Evolutionary conservation across 1,140 invertebrate genomes (phyloP), one percentile per base, ranked within the genome.

Genomic region (Panagrolaimus sp.): DNA sequence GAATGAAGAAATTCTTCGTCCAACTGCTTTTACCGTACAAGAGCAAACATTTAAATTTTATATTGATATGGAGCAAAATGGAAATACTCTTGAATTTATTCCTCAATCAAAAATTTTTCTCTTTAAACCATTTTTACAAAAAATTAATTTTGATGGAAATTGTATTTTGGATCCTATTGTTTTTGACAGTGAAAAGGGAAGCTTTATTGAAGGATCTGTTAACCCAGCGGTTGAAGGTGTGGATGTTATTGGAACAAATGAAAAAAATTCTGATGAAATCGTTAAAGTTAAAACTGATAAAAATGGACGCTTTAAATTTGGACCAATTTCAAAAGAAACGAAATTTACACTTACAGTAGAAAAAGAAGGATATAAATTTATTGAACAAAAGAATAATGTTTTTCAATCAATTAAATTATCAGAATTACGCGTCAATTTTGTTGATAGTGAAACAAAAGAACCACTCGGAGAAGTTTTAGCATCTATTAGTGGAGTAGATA

Each of bases 311-410:
- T 57, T 57, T 27, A 57, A 27, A 20, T 25, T 57, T 20, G 51
- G 51, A n/a, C 51, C 51, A 3, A 25, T 57, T 20, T 20, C 8
- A 16, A 57, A 57, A 25, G 51, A 20, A 25, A 27, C 51, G n/a
- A 27, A 57, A 25, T 57, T 25, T 23, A 11, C 20, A 8, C n/a
- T 57, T 20, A 11, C 20, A n/a, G 51, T 57, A 5, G 51, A 57
- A 27, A 57, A 57, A 23, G 51, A 57, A 57, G 51, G 51, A n/a
- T 57, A 57, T 27, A 57, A 57, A 27, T 57, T 57, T 27, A 57
- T 57, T 20, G 20, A 27, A 25, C 20, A 57, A 23, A 27, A 20
- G 20, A 13, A 27, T 3, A 57, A 57, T 20, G 3, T 16, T 13
- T 57, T 1, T 27, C 20, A 57, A 13, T 20, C 51, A 57, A 13